phyloP scores from a whole-genome alignment of 2,797 vertebrate genomes.

The Coracias cyanogaster region DNA sequence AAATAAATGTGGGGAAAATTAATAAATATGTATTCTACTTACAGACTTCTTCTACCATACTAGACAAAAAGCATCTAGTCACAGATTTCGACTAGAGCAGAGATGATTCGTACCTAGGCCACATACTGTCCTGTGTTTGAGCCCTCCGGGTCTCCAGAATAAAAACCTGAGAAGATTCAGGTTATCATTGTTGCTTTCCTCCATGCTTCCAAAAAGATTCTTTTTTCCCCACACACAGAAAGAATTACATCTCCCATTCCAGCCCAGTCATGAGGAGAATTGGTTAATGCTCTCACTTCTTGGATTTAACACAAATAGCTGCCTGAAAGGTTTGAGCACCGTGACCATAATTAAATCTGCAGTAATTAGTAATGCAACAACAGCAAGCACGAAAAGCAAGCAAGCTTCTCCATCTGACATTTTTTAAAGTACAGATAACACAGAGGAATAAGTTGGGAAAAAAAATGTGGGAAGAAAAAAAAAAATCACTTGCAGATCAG shows the following conservation, averaged over 20 bases:
- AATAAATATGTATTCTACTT: neutral
- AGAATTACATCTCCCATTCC: neutral
- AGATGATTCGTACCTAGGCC: neutral
- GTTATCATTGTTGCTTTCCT: neutral
- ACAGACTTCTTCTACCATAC: neutral
- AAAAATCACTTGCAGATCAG: neutral
- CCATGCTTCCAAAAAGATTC: neutral
- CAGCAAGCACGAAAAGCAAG: constrained; percentile 8
- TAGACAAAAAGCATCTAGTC: neutral
- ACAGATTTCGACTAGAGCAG: neutral
- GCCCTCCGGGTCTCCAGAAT: neutral
- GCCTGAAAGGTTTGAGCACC: constrained; percentile 25
- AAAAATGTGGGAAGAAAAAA: neutral
- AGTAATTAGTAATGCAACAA: constrained; percentile 23
- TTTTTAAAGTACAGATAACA: neutral
- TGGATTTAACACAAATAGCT: constrained; percentile 34
- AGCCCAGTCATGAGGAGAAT: neutral
- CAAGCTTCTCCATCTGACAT: neutral
- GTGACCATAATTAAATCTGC: constrained; percentile 46
- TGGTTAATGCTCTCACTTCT: neutral
- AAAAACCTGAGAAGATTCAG: neutral
- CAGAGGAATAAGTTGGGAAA: neutral
- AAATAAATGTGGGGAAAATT: neutral
- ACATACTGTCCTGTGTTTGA: neutral
- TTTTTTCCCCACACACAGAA: neutral